Evolutionary conservation across 1,140 invertebrate species (phyloP).

Genomic region (Euglossa dilemma): DNA sequence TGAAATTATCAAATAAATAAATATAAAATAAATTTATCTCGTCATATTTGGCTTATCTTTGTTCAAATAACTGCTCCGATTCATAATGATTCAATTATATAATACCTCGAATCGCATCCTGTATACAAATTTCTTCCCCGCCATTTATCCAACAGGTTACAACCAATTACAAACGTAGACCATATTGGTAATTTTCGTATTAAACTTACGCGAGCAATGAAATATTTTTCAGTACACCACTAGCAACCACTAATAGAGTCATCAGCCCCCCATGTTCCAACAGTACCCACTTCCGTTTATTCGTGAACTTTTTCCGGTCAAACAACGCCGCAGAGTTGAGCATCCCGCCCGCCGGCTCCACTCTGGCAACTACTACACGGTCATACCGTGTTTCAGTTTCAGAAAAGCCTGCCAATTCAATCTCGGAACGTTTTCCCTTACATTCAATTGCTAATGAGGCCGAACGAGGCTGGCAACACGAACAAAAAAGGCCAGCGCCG

Average conservation of each 20-base stretch:
- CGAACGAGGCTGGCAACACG: neutral
- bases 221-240: neutral
- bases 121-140: too few relatives aligned
- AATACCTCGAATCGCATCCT: too few relatives aligned
- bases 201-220: neutral
- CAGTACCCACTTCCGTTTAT: slow-evolving; percentile 2
- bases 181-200: neutral
- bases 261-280: neutral
- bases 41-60: too few relatives aligned
- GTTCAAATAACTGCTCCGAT: too few relatives aligned
- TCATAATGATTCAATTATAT: too few relatives aligned
- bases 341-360: neutral
- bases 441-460: slow-evolving; percentile 43
- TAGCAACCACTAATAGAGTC: neutral
- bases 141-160: too few relatives aligned
- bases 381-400: neutral
- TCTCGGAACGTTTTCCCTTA: slow-evolving; percentile 23
- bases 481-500: neutral
- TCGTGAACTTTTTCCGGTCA: neutral
- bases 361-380: neutral
- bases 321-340: neutral
- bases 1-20: too few relatives aligned
- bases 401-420: slow-evolving; percentile 7
- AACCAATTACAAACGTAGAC: neutral
- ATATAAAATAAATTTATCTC: too few relatives aligned